Evolutionary conservation across 2,888 invertebrate species (phyloP).

Genomic region (Thereva nobilitata): DNA sequence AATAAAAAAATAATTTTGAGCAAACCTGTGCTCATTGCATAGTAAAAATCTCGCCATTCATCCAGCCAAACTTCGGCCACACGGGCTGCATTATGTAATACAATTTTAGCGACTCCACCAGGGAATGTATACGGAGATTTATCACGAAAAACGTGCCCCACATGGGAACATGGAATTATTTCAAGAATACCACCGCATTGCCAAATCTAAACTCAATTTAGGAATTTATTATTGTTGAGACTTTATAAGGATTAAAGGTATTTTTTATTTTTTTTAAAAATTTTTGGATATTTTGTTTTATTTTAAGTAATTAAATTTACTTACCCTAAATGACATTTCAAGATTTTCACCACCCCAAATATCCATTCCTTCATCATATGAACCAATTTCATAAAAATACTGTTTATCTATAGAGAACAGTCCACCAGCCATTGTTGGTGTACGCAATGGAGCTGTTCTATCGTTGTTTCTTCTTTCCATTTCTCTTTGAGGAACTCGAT

Average conservation of each 20-base stretch:
- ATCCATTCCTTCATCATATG: slow-evolving; percentile 99
- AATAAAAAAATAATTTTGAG: slow-evolving; percentile 40
- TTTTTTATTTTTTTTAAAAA: slow-evolving; percentile 2
- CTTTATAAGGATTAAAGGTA: slow-evolving; percentile 3
- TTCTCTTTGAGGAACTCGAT: slow-evolving; percentile 96
- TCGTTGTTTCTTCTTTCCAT: slow-evolving; percentile 92
- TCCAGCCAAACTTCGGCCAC: slow-evolving; percentile 99
- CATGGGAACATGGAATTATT: slow-evolving; percentile 94
- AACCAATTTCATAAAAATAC: slow-evolving; percentile 96
- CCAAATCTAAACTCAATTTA: slow-evolving; percentile 75
- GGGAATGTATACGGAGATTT: slow-evolving; percentile 99
- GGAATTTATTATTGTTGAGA: slow-evolving; percentile 7
- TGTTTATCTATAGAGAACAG: slow-evolving; percentile 92
- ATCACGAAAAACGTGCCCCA: slow-evolving; percentile 97
- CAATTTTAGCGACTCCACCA: slow-evolving; percentile 95
- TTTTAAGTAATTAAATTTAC: slow-evolving; percentile 41
- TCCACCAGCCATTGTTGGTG: slow-evolving; percentile 99
- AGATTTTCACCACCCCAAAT: slow-evolving; percentile 84
- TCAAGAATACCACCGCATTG: slow-evolving; percentile 95
- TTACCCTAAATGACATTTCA: slow-evolving; percentile 61
- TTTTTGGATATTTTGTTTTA: slow-evolving; percentile 2
- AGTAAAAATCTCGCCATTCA: slow-evolving; percentile 99
- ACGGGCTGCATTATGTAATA: slow-evolving; percentile 96
- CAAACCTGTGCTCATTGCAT: slow-evolving; percentile 98
- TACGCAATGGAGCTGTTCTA: slow-evolving; percentile 86